Percentiles rank a stretch among this genome's conserved stretches.
phyloP scores from a whole-genome alignment of 37 sponge, comb jelly and placozoan genomes.

The Geodia barretti region DNA sequence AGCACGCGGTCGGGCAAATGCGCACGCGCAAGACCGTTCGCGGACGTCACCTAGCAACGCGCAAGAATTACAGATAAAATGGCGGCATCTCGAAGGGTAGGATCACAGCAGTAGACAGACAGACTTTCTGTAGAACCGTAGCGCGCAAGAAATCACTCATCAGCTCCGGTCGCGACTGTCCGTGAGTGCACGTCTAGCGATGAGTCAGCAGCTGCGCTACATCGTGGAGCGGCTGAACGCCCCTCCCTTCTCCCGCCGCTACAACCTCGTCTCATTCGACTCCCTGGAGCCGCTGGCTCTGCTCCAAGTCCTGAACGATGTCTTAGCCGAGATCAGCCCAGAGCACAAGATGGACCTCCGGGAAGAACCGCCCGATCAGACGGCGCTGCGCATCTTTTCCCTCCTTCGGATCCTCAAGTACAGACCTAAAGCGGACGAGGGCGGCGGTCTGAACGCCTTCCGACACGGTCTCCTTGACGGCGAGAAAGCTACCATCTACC shows the following conservation, averaged over 20 bases:
- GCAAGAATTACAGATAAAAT: neutral
- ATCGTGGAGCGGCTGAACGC: slow-evolving; percentile 90
- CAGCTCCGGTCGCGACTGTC: neutral
- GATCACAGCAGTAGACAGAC: too few species aligned
- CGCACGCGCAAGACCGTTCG: slow-evolving; percentile 53
- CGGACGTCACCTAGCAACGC: neutral
- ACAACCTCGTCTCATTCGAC: slow-evolving; percentile 93
- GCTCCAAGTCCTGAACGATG: slow-evolving; percentile 97
- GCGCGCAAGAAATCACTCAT: neutral
- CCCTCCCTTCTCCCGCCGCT: slow-evolving; percentile 76
- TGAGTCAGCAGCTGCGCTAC: slow-evolving; percentile 88
- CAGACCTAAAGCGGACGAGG: slow-evolving; percentile 63
- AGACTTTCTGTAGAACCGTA: too few species aligned
- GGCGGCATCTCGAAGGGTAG: neutral
- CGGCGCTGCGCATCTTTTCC: slow-evolving; percentile 88
- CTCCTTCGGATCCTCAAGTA: slow-evolving; percentile 89
- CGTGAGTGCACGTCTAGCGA: neutral
- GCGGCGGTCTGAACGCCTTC: slow-evolving; percentile 68
- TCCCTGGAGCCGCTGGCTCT: slow-evolving; percentile 83
- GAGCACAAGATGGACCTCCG: slow-evolving; percentile 93
- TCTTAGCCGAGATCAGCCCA: slow-evolving; percentile 86
- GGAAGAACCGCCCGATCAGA: slow-evolving; percentile 93
- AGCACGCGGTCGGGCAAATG: slow-evolving; percentile 28
- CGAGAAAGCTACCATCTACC: slow-evolving; percentile 80
- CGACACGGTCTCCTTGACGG: slow-evolving; percentile 81